Percentiles rank a stretch among this genome's conserved stretches.
phyloP scores from a whole-genome alignment of 2,113 vertebrate species.

The Eolophus roseicapilla region DNA sequence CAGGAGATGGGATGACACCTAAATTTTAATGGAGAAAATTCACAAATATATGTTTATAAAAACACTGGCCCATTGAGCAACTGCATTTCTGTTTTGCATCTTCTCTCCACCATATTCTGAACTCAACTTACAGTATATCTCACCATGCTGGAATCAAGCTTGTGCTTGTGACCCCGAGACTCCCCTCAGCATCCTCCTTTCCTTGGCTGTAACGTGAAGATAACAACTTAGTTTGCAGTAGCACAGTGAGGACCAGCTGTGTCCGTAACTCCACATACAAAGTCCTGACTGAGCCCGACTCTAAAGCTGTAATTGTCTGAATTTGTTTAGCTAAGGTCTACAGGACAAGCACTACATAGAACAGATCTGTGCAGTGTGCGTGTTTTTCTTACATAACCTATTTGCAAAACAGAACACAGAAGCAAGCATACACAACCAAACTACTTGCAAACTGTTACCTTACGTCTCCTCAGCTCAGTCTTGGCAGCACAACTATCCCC shows the following conservation, averaged over 20 bases:
- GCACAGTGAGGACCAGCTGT: rapidly evolving
- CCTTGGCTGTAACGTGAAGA: not conserved
- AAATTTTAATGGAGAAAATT: not conserved
- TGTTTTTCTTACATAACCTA: not conserved
- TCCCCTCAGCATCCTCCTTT: not conserved
- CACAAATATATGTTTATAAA: too few species aligned
- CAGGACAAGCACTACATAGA: not conserved
- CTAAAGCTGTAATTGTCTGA: not conserved
- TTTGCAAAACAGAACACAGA: not conserved
- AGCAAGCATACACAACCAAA: not conserved
- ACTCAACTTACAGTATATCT: not conserved
- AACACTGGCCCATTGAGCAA: not conserved
- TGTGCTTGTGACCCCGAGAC: not conserved
- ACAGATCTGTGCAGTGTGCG: not conserved
- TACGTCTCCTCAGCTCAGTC: not conserved
- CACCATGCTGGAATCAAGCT: not conserved
- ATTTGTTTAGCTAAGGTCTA: not conserved
- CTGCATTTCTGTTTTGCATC: not conserved
- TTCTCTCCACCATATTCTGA: not conserved
- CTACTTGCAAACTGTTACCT: not conserved
- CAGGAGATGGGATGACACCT: not conserved
- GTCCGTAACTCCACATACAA: not conserved
- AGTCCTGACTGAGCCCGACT: not conserved
- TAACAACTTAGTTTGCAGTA: not conserved
- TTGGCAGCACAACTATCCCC: not conserved